Base-by-base conservation (phyloP, 2,888 invertebrate species). In the Tribolium freemani region DNA sequence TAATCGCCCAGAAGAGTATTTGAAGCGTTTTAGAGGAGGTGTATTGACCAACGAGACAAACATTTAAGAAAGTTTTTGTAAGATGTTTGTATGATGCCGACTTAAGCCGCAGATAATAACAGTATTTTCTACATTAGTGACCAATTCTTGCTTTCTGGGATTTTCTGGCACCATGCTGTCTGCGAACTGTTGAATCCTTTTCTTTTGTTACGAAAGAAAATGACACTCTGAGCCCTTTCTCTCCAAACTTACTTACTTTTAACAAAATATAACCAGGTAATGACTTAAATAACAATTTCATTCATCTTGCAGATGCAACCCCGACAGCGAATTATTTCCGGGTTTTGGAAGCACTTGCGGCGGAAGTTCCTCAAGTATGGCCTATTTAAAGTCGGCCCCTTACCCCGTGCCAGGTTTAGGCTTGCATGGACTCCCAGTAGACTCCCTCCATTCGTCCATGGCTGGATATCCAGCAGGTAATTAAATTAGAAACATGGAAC, bases 371-470 rank as follows among this genome's bases (percentile, higher is more conserved):
- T 86, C 89, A 78, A 87, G 88, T 81, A 88, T 90, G 87, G 88
- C 90, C 77, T 89, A 90, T 84, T 86, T 90, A 78, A 90, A 90
- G 82, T 88, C 90, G 48, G 88, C 89, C 46, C 90, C 90, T 46
- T 90, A 90, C 83, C 87, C 88, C 16, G 89, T 90, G 81, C 88
- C 88, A 74, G 88, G 89, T 63, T 85, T 89, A 70, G 88, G 89
- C 21, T 84, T 90, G 21, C 88, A 88, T 79, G 88, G 90, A 72
- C 87, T 90, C 73, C 88, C 90, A 56, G 90, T 92, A 83, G 92
- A 92, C 83, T 89, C 91, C 50, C 85, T 92, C 78, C 92, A 92
- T 82, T 88, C 90, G 9, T 89, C 90, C 70, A 91, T 92, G 90
- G 81, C 80, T 10, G 91, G 90, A 71, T 92, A 92, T 84, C 91